These are phyloP conservation scores for Empidonax alnorum DNA, from an alignment of 2,113 vertebrate genomes.

Conservation along the genomic window DNA sequence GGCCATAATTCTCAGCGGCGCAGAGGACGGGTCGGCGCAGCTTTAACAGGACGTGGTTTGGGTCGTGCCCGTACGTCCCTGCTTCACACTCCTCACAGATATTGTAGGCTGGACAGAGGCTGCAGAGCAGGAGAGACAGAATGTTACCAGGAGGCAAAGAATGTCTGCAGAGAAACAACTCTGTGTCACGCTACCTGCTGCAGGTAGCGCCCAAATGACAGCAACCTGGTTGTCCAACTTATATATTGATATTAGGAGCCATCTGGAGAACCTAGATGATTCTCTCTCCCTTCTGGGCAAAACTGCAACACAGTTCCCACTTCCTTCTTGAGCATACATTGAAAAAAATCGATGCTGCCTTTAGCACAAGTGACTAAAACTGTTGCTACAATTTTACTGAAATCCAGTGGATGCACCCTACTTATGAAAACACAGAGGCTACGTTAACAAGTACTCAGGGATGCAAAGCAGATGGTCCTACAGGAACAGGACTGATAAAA, in stretches of 20 bases:
- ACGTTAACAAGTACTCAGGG: background rate
- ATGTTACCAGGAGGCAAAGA: background rate
- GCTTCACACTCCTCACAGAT: constrained; percentile 89
- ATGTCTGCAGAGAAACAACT: background rate
- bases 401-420: background rate
- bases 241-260: background rate
- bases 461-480: background rate
- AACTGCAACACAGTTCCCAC: background rate
- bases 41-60: constrained; percentile 89
- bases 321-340: background rate
- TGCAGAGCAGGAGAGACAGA: constrained; percentile 48
- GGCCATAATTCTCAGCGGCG: constrained; percentile 27
- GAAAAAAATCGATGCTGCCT: background rate
- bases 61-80: constrained; percentile 86
- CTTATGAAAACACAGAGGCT: background rate
- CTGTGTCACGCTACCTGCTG: too few species aligned
- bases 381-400: background rate
- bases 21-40: constrained; percentile 81
- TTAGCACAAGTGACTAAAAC: background rate
- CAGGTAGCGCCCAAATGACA: background rate
- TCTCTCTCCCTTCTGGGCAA: background rate
- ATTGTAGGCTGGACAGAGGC: constrained; percentile 90
- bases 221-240: background rate
- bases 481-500: background rate
- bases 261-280: background rate